Conservation (phyloP, 2,888 invertebrate species). For the Cantharis rufa region DNA sequence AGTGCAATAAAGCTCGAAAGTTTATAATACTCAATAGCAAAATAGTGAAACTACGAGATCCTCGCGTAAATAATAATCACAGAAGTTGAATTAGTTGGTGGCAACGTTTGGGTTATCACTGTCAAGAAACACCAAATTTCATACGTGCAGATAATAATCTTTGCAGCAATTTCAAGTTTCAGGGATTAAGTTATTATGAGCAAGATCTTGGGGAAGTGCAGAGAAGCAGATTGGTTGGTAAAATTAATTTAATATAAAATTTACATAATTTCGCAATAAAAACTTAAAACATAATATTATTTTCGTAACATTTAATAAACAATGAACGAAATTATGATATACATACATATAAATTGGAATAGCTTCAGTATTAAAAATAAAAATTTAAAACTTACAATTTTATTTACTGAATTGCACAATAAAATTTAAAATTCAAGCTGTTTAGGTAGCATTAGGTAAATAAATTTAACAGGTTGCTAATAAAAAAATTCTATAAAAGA, state of each 20-base stretch:
- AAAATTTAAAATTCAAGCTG: neutral
- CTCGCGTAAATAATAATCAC: neutral
- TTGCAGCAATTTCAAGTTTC: neutral
- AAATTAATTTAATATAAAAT: neutral
- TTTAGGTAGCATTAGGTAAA: neutral
- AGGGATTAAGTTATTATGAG: neutral
- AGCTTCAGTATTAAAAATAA: no score
- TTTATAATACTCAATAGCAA: neutral
- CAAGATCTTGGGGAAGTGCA: neutral
- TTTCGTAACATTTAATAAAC: neutral
- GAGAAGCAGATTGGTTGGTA: neutral
- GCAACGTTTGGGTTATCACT: neutral
- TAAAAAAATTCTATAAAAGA: neutral
- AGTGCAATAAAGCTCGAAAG: neutral
- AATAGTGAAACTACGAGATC: neutral
- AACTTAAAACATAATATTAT: neutral
- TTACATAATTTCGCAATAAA: neutral
- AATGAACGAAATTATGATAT: no score
- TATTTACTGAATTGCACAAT: neutral
- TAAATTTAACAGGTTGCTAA: neutral
- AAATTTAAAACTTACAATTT: no score
- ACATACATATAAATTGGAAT: no score
- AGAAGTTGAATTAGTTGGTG: conserved; percentile 1
- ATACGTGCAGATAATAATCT: conserved; percentile 3
- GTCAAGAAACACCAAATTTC: neutral